A percentile compares a stretch with the other conserved stretches of the same genome.
phyloP scores from a whole-genome alignment of 2,888 invertebrate species.

The Metallyticus violacea region DNA sequence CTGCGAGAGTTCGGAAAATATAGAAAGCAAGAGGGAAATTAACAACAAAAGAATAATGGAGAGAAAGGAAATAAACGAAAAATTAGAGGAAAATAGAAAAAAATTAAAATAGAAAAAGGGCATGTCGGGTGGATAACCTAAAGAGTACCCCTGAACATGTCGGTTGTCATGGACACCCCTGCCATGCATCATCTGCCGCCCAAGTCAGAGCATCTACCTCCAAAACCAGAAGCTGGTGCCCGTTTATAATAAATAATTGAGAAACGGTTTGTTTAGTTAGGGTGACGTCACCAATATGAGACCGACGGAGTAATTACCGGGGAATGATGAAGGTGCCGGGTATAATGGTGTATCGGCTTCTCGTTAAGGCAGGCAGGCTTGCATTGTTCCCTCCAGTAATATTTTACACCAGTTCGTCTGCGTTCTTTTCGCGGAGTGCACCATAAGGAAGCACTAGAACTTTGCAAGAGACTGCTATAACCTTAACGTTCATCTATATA shows the following conservation, averaged over 20 bases:
- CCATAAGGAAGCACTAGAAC: no score
- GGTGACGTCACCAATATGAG: slow-evolving; percentile 4
- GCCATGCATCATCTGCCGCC: not conserved
- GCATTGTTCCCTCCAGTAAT: slow-evolving; percentile 24
- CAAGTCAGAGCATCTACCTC: not conserved
- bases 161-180: not conserved
- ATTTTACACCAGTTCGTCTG: slow-evolving; percentile 19
- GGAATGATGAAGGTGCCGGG: slow-evolving; percentile 8
- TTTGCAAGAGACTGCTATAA: no score
- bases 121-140: not conserved
- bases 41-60: no score
- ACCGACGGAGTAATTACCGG: not conserved
- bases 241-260: not conserved
- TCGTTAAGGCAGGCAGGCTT: slow-evolving; percentile 1
- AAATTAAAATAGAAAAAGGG: not conserved
- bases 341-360: slow-evolving; percentile 1
- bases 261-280: not conserved
- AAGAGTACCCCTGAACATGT: not conserved
- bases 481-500: no score
- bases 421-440: not conserved
- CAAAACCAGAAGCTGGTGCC: not conserved
- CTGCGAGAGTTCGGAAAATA: no score
- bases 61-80: not conserved
- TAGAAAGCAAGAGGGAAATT: no score
- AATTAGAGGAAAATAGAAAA: no score